phyloP scores from a whole-genome alignment of 2,888 invertebrate species.

The Sinotaia quadrata region DNA sequence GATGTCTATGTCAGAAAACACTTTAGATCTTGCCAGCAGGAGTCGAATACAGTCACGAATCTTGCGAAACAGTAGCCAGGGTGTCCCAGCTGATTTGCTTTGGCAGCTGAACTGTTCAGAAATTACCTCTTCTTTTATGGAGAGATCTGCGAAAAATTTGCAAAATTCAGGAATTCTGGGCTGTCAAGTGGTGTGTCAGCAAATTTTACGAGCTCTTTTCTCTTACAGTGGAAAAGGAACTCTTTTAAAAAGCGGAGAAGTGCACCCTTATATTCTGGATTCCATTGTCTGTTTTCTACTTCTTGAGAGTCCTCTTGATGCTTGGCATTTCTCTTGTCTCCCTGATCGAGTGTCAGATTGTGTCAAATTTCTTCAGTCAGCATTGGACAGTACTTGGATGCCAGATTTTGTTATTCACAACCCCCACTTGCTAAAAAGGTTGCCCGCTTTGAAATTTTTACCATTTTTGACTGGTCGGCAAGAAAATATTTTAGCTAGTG shows the following conservation, averaged over 20 bases:
- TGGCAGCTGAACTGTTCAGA: constrained; percentile 41
- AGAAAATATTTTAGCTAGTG: constrained; percentile 50
- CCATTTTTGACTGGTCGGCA: constrained; percentile 47
- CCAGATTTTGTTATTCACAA: constrained; percentile 59
- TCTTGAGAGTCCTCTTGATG: constrained; percentile 51
- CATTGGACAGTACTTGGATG: constrained; percentile 50
- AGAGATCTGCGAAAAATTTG: constrained; percentile 19
- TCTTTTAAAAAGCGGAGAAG: constrained; percentile 51
- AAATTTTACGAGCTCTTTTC: constrained; percentile 53
- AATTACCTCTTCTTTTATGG: constrained; percentile 13
- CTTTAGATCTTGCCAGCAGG: constrained; percentile 17
- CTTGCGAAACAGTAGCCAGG: constrained; percentile 34
- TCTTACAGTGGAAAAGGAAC: constrained; percentile 44
- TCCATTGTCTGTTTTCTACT: constrained; percentile 53
- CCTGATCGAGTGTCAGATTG: constrained; percentile 56
- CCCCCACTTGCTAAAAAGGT: constrained; percentile 51
- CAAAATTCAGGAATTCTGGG: constrained; percentile 41
- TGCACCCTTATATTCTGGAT: constrained; percentile 36
- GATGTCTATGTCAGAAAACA: neutral
- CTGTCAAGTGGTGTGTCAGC: constrained; percentile 50
- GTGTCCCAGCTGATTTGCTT: constrained; percentile 37
- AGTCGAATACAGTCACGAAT: neutral
- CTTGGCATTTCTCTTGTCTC: constrained; percentile 54
- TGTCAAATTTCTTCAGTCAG: constrained; percentile 51
- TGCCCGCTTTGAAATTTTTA: constrained; percentile 45